A percentile compares a stretch with the other conserved stretches of the same genome.
Evolutionary conservation across 1,140 invertebrate species (phyloP).

Genomic region (Penaeus indicus): DNA sequence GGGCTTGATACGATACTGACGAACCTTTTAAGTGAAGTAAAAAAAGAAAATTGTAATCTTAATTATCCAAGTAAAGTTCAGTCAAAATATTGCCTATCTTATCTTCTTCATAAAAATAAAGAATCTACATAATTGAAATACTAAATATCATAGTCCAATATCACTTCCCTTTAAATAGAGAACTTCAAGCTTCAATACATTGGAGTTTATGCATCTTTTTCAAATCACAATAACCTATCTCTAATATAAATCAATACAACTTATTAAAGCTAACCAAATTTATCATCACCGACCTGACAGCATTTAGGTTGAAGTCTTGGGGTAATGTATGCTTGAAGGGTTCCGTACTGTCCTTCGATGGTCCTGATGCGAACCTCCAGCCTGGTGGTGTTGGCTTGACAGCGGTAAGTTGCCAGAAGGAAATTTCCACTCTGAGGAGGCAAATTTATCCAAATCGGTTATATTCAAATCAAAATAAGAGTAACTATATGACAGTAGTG

Average conservation of each 20-base stretch:
- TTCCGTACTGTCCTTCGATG: slow-evolving; percentile 85
- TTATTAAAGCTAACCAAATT: not conserved
- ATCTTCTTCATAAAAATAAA: too few relatives aligned
- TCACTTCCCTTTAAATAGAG: too few relatives aligned
- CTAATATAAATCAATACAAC: not conserved
- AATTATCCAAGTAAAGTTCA: too few relatives aligned
- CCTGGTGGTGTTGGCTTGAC: slow-evolving; percentile 87
- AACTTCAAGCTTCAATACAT: too few relatives aligned
- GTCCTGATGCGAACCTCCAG: slow-evolving; percentile 84
- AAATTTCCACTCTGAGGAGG: slow-evolving; percentile 79
- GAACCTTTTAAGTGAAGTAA: slow-evolving; percentile 68
- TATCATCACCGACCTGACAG: slow-evolving; percentile 73
- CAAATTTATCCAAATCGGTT: slow-evolving; percentile 1
- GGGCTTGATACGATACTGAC: slow-evolving; percentile 80
- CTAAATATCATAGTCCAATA: too few relatives aligned
- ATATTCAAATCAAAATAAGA: too few relatives aligned
- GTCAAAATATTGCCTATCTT: too few relatives aligned
- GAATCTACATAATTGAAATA: too few relatives aligned
- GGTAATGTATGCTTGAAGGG: slow-evolving; percentile 83
- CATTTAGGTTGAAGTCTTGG: slow-evolving; percentile 84
- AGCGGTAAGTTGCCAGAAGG: slow-evolving; percentile 86
- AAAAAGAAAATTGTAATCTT: not conserved
- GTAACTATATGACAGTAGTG: too few relatives aligned
- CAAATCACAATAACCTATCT: not conserved
- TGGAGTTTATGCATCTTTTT: too few relatives aligned